A percentile compares a stretch with the other conserved stretches of the same genome.
phyloP scores from a whole-genome alignment of 2,113 vertebrate species.

The Pontoporia blainvillei region DNA sequence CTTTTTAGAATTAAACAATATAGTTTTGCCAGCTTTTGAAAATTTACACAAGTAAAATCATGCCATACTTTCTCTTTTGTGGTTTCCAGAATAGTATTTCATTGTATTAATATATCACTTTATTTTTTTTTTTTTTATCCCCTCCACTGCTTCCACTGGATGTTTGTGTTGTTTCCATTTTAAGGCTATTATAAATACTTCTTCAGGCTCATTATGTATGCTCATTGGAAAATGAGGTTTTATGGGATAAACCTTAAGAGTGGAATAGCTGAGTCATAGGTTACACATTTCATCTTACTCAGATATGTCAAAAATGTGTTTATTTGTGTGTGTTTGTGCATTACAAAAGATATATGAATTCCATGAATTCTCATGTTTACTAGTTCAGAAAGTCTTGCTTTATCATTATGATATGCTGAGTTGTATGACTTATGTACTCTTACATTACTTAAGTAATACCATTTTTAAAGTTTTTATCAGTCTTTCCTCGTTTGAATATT shows the following conservation, averaged over 20 bases:
- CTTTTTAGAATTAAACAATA: not conserved
- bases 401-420: not conserved
- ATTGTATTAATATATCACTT: not conserved
- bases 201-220: not conserved
- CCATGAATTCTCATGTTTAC: not conserved
- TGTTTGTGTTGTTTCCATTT: not conserved
- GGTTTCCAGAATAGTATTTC: not conserved
- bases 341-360: not conserved
- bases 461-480: not conserved
- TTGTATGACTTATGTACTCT: not conserved
- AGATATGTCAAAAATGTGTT: not conserved
- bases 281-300: not conserved
- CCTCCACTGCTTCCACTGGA: not conserved
- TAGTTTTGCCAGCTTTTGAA: not conserved
- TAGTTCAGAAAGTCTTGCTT: not conserved
- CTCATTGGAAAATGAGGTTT: not conserved
- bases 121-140: not conserved
- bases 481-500: not conserved
- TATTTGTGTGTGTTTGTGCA: not conserved
- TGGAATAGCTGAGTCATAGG: not conserved
- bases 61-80: not conserved
- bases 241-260: not conserved
- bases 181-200: not conserved
- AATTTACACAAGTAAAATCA: not conserved
- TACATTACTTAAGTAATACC: not conserved